Conservation (phyloP, 92 coral and sea anemone genomes). For the Plumapathes pennacea region DNA sequence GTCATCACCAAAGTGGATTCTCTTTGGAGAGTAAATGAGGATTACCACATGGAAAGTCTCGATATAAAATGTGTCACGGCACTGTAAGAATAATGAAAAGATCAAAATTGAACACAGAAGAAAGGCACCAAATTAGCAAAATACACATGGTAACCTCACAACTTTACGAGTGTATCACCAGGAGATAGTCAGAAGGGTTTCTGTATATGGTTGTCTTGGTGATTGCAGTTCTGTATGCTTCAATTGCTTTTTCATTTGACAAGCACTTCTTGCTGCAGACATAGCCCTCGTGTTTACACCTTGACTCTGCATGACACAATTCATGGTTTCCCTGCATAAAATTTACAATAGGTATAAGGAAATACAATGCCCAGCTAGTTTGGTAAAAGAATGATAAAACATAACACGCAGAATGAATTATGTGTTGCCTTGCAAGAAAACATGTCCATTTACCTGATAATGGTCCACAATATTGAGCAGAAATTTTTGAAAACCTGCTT, state of each 20-base stretch:
- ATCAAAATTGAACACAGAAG: too few relatives aligned
- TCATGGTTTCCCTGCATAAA: slow-evolving; percentile 33
- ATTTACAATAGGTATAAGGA: too few relatives aligned
- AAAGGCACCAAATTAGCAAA: too few relatives aligned
- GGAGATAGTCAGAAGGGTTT: slow-evolving; percentile 39
- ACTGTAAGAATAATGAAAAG: too few relatives aligned
- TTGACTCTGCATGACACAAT: slow-evolving; percentile 23
- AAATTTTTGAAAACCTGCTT: slow-evolving; percentile 13
- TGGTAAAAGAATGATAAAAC: too few relatives aligned
- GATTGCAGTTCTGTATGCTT: slow-evolving; percentile 30
- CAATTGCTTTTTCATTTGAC: slow-evolving; percentile 28
- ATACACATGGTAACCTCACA: too few relatives aligned
- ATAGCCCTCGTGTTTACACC: slow-evolving; percentile 34
- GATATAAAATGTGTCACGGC: slow-evolving; percentile 42
- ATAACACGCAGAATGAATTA: neutral
- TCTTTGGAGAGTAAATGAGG: slow-evolving; percentile 21
- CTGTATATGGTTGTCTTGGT: slow-evolving; percentile 34
- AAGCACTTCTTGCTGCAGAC: slow-evolving; percentile 36
- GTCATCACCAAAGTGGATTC: slow-evolving; percentile 18
- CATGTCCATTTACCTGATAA: slow-evolving; percentile 31
- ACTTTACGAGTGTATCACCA: too few relatives aligned
- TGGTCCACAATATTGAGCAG: slow-evolving; percentile 36
- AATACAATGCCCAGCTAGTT: too few relatives aligned
- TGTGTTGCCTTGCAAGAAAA: neutral
- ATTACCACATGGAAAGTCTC: slow-evolving; percentile 36